Evolutionary conservation across 2,888 invertebrate species (phyloP), one percentile per base, ranked within the genome.

Genomic region (Nephrocerus scutellatus): DNA sequence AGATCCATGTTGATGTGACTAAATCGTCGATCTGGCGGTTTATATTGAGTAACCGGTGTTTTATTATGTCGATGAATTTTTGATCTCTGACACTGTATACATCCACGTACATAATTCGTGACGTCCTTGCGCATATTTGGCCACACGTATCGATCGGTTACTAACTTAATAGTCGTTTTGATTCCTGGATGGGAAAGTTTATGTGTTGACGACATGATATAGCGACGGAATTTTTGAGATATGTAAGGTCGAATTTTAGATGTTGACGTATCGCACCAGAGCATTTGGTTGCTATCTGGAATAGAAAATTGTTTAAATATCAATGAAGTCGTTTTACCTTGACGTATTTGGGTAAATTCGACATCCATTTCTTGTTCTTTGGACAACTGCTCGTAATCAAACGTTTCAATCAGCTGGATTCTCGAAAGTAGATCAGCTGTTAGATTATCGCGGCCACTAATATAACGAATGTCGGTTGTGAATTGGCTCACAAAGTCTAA

Each of bases 401-500:
- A 15, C 8, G 3, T 21, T 16, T 8, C n/a, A 8, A n/a, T n/a
- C n/a, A n/a, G n/a, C 13, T 36, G 15, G 5, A 37, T 13, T n/a
- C 20, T 61, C 3, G 60, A 56, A 12, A 41, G 15, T 4, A 16
- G 12, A 19, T 43, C 40, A n/a, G 39, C 36, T 6, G 24, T 26
- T 12, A 23, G 29, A 18, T 42, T 44, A 22, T 41, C 40, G 47
- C 50, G 15, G 1, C 36, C 30, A 2, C 25, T 16, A 6, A 31
- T 30, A 16, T 38, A 28, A 3, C 18, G 16, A 23, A 44, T 28
- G 6, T 38, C 34, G 6, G 41, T 41, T 20, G 28, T 16, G 20
- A 28, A 38, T 24, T 41, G 38, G 10, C 22, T 36, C 2, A 52
- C 60, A 16, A 48, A 57, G 35, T 61, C 56, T 1, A 68, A 44